phyloP scores from a whole-genome alignment of 2,113 vertebrate genomes.

The Oreochromis spilurus region DNA sequence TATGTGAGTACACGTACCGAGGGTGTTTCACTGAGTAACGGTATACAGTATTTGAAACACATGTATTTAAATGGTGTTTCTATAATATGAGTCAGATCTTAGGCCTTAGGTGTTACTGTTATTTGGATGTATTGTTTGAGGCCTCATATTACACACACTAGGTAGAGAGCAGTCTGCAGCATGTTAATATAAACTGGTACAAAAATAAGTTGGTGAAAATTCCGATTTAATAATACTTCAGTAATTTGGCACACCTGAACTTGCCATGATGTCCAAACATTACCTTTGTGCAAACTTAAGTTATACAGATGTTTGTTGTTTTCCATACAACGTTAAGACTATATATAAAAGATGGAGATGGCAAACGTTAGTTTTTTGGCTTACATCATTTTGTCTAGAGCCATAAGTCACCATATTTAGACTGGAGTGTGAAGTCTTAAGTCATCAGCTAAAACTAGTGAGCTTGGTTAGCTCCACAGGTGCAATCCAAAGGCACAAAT shows the following conservation, averaged over 20 bases:
- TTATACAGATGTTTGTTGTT: rapidly evolving
- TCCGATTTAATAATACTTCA: not conserved
- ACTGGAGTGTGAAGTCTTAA: not conserved
- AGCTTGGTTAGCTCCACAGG: not conserved
- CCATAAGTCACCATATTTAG: rapidly evolving
- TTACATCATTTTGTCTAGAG: not conserved
- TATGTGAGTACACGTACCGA: rapidly evolving
- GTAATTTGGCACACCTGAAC: not conserved
- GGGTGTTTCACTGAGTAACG: not conserved
- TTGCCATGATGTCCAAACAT: not conserved
- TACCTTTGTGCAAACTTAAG: not conserved
- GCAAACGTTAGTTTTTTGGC: not conserved
- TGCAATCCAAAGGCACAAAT: not conserved
- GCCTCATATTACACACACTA: not conserved
- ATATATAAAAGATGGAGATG: not conserved
- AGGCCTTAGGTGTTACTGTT: not conserved
- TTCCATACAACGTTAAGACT: not conserved
- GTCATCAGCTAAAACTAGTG: not conserved
- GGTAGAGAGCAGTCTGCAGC: not conserved
- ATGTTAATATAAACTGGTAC: not conserved
- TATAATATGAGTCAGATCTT: not conserved
- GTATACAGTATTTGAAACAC: not conserved
- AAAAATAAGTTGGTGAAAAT: not conserved
- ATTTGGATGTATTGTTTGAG: not conserved
- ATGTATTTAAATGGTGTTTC: not conserved